Evolutionary conservation across 2,888 invertebrate genomes (phyloP).

Genomic region (Agrotis puta): DNA sequence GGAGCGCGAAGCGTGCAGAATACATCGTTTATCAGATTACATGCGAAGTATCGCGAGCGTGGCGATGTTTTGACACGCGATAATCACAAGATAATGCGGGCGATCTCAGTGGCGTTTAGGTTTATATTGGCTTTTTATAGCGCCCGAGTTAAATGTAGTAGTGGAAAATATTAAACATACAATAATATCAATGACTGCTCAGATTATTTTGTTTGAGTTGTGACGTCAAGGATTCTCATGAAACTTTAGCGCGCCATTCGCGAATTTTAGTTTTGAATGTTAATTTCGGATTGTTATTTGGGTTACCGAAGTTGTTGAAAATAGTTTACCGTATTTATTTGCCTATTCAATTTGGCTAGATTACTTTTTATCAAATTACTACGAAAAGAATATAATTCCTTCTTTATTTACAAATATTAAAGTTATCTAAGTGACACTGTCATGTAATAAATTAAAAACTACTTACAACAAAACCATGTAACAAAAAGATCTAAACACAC

Average conservation of each 20-base stretch:
- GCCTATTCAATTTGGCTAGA: too few species aligned
- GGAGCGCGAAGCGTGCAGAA: constrained; percentile 88
- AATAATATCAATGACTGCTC: constrained; percentile 77
- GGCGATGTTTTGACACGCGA: constrained; percentile 92
- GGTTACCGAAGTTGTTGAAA: background rate
- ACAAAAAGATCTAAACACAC: background rate
- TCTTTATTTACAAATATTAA: too few species aligned
- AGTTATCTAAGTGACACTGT: background rate
- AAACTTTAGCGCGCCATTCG: constrained; percentile 60
- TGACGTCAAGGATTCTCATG: constrained; percentile 63
- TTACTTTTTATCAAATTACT: too few species aligned
- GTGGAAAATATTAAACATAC: constrained; percentile 76
- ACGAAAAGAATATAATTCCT: too few species aligned
- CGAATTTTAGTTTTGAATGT: constrained; percentile 14
- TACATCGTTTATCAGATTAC: constrained; percentile 92
- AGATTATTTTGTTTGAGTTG: constrained; percentile 76
- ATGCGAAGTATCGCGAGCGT: constrained; percentile 91
- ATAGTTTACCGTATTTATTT: background rate
- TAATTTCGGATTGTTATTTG: constrained; percentile 12
- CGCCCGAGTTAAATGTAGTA: constrained; percentile 78
- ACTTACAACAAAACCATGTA: background rate
- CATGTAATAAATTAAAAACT: background rate
- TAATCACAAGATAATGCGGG: constrained; percentile 91
- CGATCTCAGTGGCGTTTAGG: constrained; percentile 90
- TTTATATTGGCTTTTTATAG: constrained; percentile 90